Conservation (phyloP, 2,888 invertebrate species). For the Papilio protenor region DNA sequence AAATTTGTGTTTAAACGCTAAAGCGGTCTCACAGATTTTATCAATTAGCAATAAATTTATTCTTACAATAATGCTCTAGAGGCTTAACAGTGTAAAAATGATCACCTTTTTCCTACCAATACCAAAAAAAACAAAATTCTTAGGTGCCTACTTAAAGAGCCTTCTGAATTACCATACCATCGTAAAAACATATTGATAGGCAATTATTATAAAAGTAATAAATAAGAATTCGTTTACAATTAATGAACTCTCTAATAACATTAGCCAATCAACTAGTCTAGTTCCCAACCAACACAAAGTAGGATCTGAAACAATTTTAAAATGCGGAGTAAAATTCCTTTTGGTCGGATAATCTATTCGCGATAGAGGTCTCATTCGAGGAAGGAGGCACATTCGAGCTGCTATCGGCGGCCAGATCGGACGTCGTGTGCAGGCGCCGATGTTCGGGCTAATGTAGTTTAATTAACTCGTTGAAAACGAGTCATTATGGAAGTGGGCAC, state of each 20-base stretch:
- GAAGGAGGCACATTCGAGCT: constrained; percentile 60
- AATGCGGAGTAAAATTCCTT: constrained; percentile 21
- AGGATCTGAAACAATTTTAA: constrained; percentile 1
- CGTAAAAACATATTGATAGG: not conserved
- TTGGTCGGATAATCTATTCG: constrained; percentile 51
- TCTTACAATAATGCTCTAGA: not conserved
- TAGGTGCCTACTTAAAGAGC: not conserved
- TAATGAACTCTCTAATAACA: not conserved
- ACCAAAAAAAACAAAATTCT: not conserved
- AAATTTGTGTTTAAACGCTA: constrained; percentile 9
- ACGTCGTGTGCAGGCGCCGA: constrained; percentile 79
- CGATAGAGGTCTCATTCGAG: constrained; percentile 60
- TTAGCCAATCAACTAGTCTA: not conserved
- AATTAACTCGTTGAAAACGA: constrained; percentile 77
- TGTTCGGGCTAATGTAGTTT: constrained; percentile 80
- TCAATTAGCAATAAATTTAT: constrained; percentile 4
- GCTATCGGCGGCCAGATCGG: constrained; percentile 69
- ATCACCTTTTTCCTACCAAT: not conserved
- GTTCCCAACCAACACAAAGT: constrained; percentile 28
- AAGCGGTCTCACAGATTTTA: not conserved
- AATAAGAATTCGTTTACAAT: not conserved
- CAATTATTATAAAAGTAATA: not conserved
- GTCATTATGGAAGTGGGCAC: constrained; percentile 69
- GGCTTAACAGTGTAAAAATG: not conserved
- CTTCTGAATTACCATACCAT: not conserved